A percentile compares a stretch with the other conserved stretches of the same genome.
Evolutionary conservation across 2,113 vertebrate species (phyloP).

Genomic region (Rhinolophus ferrumequinum): DNA sequence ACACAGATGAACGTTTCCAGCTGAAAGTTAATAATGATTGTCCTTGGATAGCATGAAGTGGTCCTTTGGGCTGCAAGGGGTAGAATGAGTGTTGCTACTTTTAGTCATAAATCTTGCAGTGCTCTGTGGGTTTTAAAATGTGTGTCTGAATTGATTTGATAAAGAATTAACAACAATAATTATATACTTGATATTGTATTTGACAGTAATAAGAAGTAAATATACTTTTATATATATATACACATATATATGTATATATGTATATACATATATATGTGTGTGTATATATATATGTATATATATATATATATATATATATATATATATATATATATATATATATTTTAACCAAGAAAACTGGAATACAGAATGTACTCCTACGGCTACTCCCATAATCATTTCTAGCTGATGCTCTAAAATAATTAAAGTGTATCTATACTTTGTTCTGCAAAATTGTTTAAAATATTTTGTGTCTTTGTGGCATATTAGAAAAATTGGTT

Average conservation of each 20-base stretch:
- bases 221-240: too few species aligned
- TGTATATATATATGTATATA: too few species aligned
- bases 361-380: neutral
- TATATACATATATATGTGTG: too few species aligned
- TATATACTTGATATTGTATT: neutral
- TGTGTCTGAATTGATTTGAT: neutral
- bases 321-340: too few species aligned
- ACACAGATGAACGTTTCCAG: neutral
- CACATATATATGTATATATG: too few species aligned
- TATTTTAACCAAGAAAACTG: neutral
- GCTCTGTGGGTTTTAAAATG: neutral
- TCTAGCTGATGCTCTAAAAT: neutral
- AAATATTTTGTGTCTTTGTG: neutral
- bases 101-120: neutral
- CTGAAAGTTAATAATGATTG: neutral
- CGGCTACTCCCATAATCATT: neutral
- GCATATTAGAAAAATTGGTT: neutral
- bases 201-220: neutral
- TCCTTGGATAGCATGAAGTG: neutral
- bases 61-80: too few species aligned
- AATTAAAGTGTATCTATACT: neutral
- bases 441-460: neutral
- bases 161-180: neutral
- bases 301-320: too few species aligned
- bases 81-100: neutral